These are phyloP conservation scores for Dastarcus helophoroides DNA, from an alignment of 2,888 invertebrate genomes.

Conservation along the genomic window DNA sequence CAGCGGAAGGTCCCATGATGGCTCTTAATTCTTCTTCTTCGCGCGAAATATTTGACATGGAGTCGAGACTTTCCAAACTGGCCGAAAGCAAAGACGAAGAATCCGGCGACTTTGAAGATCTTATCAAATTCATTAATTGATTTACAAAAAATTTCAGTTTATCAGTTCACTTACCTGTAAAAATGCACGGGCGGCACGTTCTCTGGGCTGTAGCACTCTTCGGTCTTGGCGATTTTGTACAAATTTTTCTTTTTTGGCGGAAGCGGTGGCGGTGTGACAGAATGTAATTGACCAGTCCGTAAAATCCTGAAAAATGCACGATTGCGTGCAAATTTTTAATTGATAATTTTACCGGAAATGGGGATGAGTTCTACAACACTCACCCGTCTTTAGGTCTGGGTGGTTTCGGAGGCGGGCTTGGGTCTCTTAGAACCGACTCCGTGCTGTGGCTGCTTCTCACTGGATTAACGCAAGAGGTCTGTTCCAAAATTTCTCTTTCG, in stretches of 20 bases:
- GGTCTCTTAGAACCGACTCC: slow-evolving; percentile 63
- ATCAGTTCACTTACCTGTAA: background rate
- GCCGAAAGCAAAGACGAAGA: slow-evolving; percentile 55
- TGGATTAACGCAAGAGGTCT: slow-evolving; percentile 36
- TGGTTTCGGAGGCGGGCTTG: slow-evolving; percentile 76
- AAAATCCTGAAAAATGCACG: too few species aligned
- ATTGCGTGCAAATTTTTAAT: too few species aligned
- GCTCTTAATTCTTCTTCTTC: slow-evolving; percentile 64
- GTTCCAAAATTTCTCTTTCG: slow-evolving; percentile 55
- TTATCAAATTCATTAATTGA: slow-evolving; percentile 6
- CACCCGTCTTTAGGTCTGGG: slow-evolving; percentile 58
- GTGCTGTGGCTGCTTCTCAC: slow-evolving; percentile 69
- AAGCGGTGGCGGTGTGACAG: slow-evolving; percentile 58
- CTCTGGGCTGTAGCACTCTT: slow-evolving; percentile 40
- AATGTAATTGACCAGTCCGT: too few species aligned
- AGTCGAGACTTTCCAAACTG: slow-evolving; percentile 77
- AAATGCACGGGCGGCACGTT: slow-evolving; percentile 54
- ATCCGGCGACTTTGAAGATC: slow-evolving; percentile 57
- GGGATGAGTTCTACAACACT: too few species aligned
- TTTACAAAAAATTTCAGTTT: too few species aligned
- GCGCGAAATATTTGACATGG: slow-evolving; percentile 77
- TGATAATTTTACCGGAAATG: too few species aligned
- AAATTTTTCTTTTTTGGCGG: slow-evolving; percentile 58
- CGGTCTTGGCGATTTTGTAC: slow-evolving; percentile 39
- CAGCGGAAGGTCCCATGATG: slow-evolving; percentile 45